A percentile compares a stretch with the other conserved stretches of the same genome.
These are phyloP conservation scores for Dryas iulia DNA, from an alignment of 1,140 invertebrate species.

Conservation along the genomic window DNA sequence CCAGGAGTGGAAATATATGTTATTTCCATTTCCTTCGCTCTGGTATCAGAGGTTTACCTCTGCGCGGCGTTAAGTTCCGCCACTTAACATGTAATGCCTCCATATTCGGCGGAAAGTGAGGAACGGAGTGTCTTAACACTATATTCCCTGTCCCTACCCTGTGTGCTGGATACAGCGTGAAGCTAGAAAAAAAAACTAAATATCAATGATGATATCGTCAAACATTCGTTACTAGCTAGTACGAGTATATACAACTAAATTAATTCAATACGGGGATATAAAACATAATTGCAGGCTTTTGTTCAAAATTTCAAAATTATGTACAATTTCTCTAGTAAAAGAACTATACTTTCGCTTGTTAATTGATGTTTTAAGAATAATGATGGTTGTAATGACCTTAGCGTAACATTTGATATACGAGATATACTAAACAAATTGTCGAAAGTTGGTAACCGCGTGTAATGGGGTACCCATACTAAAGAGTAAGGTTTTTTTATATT, in stretches of 20 bases:
- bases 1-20: too few relatives aligned
- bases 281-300: slow-evolving; percentile 20
- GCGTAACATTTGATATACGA: background rate
- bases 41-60: too few relatives aligned
- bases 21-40: too few relatives aligned
- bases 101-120: too few relatives aligned
- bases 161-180: background rate
- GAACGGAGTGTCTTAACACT: too few relatives aligned
- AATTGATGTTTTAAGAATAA: slow-evolving; percentile 17
- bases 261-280: background rate
- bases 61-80: too few relatives aligned
- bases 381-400: background rate
- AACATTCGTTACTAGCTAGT: background rate
- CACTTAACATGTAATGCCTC: too few relatives aligned
- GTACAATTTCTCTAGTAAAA: slow-evolving; percentile 19
- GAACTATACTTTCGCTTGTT: slow-evolving; percentile 18
- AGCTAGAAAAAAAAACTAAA: background rate
- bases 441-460: background rate
- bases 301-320: slow-evolving; percentile 16
- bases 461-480: too few relatives aligned
- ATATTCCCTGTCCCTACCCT: too few relatives aligned
- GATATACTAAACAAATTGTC: background rate
- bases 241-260: background rate
- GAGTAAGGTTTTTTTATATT: too few relatives aligned
- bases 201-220: background rate